phyloP scores from a whole-genome alignment of 1,140 invertebrate genomes.

The Belonocnema kinseyi region DNA sequence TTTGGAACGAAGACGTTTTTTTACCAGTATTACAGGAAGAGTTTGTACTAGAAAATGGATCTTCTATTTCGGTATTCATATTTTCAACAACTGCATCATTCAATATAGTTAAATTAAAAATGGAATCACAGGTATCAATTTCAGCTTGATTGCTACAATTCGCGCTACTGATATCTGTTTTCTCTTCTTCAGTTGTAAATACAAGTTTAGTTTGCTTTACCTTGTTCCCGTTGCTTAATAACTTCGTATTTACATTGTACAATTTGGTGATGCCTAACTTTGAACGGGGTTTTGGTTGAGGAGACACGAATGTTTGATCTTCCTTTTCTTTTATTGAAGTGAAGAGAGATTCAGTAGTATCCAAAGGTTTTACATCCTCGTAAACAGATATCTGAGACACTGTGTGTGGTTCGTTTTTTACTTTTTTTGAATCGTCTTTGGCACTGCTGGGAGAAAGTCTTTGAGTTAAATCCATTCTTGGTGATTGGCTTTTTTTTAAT shows the following conservation, averaged over 20 bases:
- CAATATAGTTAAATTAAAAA: neutral
- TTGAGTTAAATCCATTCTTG: neutral
- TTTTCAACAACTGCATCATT: neutral
- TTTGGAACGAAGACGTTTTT: neutral
- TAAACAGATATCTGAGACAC: neutral
- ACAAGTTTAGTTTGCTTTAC: constrained; percentile 58
- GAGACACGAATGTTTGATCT: neutral
- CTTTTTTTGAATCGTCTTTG: neutral
- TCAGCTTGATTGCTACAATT: neutral
- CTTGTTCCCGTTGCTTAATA: constrained; percentile 49
- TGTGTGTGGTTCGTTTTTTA: neutral
- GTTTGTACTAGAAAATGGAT: neutral
- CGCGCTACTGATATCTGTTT: constrained; percentile 16
- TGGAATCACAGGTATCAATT: neutral
- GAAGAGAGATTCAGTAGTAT: neutral
- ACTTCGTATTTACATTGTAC: constrained; percentile 46
- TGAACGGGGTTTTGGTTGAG: constrained; percentile 36
- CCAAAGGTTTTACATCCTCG: neutral
- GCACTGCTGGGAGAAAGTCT: neutral
- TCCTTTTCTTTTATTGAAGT: neutral
- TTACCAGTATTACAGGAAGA: neutral
- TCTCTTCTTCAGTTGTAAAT: constrained; percentile 40
- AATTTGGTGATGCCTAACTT: constrained; percentile 52
- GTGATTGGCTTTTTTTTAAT: neutral
- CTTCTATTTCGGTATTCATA: neutral